These are phyloP conservation scores for Dione vanillae DNA, from an alignment of 2,888 invertebrate species.

Conservation along the genomic window DNA sequence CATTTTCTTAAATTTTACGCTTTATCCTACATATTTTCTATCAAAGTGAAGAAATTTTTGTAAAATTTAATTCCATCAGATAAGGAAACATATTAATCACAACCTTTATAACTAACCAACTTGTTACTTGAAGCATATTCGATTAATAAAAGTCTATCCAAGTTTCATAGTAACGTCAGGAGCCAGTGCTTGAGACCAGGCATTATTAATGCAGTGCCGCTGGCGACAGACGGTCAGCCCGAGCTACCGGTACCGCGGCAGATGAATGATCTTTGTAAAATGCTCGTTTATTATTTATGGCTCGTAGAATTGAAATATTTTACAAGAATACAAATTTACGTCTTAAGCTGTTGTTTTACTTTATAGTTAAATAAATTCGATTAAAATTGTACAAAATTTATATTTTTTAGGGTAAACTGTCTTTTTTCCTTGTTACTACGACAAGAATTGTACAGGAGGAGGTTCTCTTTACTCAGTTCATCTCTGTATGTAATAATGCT, in stretches of 20 bases:
- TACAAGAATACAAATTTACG: conserved; percentile 18
- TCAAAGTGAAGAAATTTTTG: no score
- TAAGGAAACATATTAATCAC: neutral
- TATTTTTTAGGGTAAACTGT: no score
- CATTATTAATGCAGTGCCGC: conserved; percentile 56
- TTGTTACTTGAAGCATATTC: conserved; percentile 21
- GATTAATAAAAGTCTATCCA: conserved; percentile 33
- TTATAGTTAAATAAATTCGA: no score
- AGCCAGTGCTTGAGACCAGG: conserved; percentile 43
- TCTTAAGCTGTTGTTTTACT: neutral
- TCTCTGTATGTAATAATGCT: no score
- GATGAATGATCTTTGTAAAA: conserved; percentile 38
- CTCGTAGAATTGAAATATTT: conserved; percentile 34
- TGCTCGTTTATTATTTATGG: conserved; percentile 38
- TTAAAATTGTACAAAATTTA: no score
- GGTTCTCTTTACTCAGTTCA: no score
- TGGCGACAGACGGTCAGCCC: conserved; percentile 53
- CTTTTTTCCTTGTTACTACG: no score
- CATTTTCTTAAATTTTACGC: no score
- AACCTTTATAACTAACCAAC: conserved; percentile 7
- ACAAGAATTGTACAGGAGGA: no score
- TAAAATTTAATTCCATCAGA: no score
- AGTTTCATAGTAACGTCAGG: conserved; percentile 30
- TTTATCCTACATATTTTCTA: no score
- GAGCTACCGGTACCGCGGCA: conserved; percentile 40